A percentile compares a stretch with the other conserved stretches of the same genome.
Conservation (phyloP, 2,113 vertebrate genomes). For the Myxocyprinus asiaticus region DNA sequence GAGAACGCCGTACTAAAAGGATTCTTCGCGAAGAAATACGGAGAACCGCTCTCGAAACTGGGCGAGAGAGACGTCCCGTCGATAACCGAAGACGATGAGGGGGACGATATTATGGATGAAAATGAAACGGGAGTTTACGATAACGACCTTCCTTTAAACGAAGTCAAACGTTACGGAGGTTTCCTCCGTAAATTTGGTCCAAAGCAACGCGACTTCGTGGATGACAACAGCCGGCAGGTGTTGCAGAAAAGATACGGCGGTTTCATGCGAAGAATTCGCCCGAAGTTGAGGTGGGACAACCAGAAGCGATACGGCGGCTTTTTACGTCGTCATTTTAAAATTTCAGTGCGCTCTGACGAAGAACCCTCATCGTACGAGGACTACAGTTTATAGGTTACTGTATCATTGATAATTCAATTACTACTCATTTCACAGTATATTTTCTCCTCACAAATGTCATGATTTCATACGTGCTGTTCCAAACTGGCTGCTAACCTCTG, state of each 20-base stretch:
- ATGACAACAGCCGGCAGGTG: conserved; percentile 71
- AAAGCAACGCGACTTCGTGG: conserved; percentile 74
- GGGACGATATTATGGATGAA: conserved; percentile 37
- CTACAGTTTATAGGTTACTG: conserved; percentile 70
- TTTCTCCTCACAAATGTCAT: background rate
- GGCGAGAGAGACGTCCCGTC: conserved; percentile 63
- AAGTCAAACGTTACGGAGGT: conserved; percentile 83
- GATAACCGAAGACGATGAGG: conserved; percentile 48
- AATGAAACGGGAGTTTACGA: conserved; percentile 58
- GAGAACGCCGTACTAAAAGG: conserved; percentile 72
- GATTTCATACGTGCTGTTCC: conserved; percentile 21
- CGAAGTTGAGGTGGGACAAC: conserved; percentile 94
- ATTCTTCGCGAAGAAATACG: conserved; percentile 67
- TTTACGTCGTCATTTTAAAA: conserved; percentile 92
- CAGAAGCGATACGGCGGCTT: conserved; percentile 94
- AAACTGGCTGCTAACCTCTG: conserved; percentile 31
- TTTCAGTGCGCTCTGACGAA: conserved; percentile 84
- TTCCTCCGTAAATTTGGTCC: conserved; percentile 85
- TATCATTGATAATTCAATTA: background rate
- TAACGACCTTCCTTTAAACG: conserved; percentile 54
- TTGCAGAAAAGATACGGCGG: conserved; percentile 96
- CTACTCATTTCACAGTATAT: conserved; percentile 61
- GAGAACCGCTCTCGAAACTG: conserved; percentile 67
- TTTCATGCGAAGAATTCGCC: conserved; percentile 92
- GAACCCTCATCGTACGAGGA: conserved; percentile 81